Evolutionary conservation across 2,888 invertebrate genomes (phyloP).

Genomic region (Drosophila ustulata): DNA sequence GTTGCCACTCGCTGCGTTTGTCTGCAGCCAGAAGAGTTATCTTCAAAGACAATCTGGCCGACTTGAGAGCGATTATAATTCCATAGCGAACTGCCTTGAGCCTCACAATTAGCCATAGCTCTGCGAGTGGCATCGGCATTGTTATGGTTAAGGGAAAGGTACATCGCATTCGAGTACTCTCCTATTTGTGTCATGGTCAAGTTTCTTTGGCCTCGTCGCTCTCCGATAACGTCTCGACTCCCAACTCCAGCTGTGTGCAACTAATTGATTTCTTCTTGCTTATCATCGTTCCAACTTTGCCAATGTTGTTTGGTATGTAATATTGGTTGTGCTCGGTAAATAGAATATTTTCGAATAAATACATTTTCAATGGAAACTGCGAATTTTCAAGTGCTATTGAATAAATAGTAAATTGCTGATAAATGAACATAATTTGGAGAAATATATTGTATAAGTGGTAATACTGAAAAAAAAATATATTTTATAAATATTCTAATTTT

Average conservation of each 20-base stretch:
- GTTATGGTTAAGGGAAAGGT: background rate
- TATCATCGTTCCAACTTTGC: constrained; percentile 6
- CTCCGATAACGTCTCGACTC: background rate
- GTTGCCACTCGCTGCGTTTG: constrained; percentile 4
- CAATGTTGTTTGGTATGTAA: background rate
- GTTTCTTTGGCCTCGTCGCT: constrained; percentile 8
- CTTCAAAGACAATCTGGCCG: constrained; percentile 1
- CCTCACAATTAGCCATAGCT: constrained; percentile 5
- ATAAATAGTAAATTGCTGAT: too few species aligned
- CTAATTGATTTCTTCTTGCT: constrained; percentile 14
- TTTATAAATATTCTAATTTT: too few species aligned
- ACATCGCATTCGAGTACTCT: background rate
- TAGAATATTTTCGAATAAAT: too few species aligned
- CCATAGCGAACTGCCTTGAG: background rate
- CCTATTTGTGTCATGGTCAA: constrained; percentile 10
- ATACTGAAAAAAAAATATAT: too few species aligned
- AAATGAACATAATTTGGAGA: too few species aligned
- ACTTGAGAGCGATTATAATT: constrained; percentile 7
- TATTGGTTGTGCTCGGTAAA: background rate
- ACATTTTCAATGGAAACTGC: too few species aligned
- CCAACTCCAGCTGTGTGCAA: constrained; percentile 3
- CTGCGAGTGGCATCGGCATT: background rate
- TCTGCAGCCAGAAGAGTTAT: background rate
- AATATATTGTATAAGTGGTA: too few species aligned
- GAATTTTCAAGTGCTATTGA: too few species aligned